Percentiles rank a stretch among this genome's conserved stretches.
Conservation (phyloP, 2,113 vertebrate species). For the Bettongia penicillata region DNA sequence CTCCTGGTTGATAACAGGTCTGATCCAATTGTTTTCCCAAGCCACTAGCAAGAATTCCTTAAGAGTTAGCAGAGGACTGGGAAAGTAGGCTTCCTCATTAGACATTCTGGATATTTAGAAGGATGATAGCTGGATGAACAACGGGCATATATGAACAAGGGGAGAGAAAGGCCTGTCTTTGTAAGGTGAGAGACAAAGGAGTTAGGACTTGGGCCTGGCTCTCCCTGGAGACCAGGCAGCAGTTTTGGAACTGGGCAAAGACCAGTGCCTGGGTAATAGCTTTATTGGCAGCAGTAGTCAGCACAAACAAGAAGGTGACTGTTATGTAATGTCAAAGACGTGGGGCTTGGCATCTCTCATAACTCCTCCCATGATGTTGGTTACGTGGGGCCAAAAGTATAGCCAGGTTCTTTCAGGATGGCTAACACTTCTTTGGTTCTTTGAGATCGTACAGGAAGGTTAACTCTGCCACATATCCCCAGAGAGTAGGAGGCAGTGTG, state of each 20-base stretch:
- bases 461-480: neutral
- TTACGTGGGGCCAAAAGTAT: neutral
- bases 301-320: neutral
- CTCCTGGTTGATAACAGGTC: too few species aligned
- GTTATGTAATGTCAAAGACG: neutral
- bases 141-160: neutral
- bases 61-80: neutral
- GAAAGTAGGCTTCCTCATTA: neutral
- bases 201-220: neutral
- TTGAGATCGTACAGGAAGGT: neutral
- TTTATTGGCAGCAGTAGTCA: neutral
- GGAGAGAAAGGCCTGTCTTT: neutral
- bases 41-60: neutral
- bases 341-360: neutral
- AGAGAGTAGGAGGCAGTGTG: neutral
- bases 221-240: neutral
- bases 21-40: too few species aligned
- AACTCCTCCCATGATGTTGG: neutral
- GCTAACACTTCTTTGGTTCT: neutral
- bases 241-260: neutral
- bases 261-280: neutral
- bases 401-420: neutral
- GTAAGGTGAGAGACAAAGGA: neutral
- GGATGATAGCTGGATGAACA: neutral
- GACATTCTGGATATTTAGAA: neutral